These are phyloP conservation scores for Mustela nigripes DNA, from an alignment of 2,113 vertebrate genomes.

Conservation along the genomic window DNA sequence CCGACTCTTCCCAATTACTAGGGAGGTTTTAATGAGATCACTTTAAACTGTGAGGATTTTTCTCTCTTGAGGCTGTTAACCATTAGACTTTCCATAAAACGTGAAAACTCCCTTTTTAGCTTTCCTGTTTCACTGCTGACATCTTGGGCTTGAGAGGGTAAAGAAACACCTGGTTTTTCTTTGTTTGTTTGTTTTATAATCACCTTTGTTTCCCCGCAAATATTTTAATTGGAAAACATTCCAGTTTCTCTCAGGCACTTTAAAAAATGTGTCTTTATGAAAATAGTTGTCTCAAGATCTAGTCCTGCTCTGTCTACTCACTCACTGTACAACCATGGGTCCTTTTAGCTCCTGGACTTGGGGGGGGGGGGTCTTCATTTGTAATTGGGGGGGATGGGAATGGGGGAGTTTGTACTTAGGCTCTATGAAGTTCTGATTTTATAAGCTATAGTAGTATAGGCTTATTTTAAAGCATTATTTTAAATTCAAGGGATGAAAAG, in stretches of 20 bases:
- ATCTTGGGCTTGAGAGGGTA: neutral
- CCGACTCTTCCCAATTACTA: constrained; percentile 45
- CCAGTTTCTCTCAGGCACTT: neutral
- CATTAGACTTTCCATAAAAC: constrained; percentile 23
- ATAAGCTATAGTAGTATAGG: neutral
- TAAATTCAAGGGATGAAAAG: neutral
- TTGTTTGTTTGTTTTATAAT: neutral
- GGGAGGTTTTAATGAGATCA: constrained; percentile 65
- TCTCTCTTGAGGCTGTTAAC: constrained; percentile 42
- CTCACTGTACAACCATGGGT: neutral
- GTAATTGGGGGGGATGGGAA: neutral
- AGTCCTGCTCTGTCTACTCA: neutral
- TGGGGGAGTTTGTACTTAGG: neutral
- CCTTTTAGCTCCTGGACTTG: neutral
- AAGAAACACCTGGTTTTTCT: neutral
- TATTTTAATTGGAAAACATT: constrained; percentile 26
- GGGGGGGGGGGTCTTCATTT: neutral
- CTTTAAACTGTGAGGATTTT: constrained; percentile 69
- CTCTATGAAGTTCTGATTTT: neutral
- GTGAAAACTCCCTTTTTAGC: constrained; percentile 25
- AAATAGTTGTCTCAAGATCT: neutral
- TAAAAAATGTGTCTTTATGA: neutral
- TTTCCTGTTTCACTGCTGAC: neutral
- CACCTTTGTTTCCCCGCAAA: neutral
- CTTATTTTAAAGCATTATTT: neutral